Evolutionary conservation across 2,113 vertebrate genomes (phyloP).

Genomic region (Brevimyrus niger): DNA sequence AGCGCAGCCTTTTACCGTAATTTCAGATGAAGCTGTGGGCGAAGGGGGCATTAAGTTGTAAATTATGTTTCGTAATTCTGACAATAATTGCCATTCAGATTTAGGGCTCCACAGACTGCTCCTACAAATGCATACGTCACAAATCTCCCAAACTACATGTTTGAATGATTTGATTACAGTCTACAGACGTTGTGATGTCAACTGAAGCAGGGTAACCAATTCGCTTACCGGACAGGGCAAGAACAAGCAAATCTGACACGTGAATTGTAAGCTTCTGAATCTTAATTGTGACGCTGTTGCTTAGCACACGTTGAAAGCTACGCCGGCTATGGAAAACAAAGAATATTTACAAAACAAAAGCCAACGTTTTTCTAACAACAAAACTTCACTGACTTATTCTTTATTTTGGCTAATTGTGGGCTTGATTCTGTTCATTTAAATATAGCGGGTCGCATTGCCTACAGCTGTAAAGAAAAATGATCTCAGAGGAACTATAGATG

Average conservation of each 20-base stretch:
- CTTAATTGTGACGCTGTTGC: background rate
- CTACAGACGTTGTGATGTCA: background rate
- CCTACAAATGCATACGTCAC: background rate
- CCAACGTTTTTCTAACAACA: background rate
- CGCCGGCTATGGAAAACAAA: background rate
- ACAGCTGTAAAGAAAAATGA: background rate
- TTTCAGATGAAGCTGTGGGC: background rate
- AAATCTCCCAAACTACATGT: background rate
- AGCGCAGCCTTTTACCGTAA: background rate
- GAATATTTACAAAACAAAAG: conserved; percentile 8
- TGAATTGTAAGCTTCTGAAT: background rate
- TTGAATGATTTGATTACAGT: background rate
- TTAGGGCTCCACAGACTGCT: background rate
- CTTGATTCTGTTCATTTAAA: background rate
- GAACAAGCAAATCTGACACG: background rate
- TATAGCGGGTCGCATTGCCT: background rate
- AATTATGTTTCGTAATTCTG: background rate
- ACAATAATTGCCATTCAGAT: background rate
- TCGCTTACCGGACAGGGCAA: background rate
- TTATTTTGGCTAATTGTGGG: background rate
- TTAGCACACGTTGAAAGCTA: background rate
- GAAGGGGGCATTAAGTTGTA: background rate
- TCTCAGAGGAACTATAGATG: background rate
- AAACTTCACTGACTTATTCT: background rate
- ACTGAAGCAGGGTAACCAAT: background rate